Percentiles rank a stretch among this genome's conserved stretches.
Evolutionary conservation across 1,140 invertebrate species (phyloP).

Genomic region (Drosophila punjabiensis): DNA sequence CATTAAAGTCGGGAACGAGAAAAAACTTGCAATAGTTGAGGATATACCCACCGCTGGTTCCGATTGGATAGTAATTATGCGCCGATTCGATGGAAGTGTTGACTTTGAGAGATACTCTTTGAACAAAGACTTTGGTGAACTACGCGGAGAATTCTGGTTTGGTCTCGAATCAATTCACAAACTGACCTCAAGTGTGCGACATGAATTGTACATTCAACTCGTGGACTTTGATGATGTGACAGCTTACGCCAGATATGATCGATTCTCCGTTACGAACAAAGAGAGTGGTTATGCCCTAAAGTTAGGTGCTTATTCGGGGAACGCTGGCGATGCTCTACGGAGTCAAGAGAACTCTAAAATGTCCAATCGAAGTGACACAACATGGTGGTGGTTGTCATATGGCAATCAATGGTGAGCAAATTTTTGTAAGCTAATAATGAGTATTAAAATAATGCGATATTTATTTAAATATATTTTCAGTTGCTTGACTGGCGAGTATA

Average conservation of each 20-base stretch:
- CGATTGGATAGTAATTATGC: not conserved
- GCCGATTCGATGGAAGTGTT: conserved; percentile 3
- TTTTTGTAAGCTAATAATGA: not conserved
- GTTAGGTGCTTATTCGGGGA: not conserved
- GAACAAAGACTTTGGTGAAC: fast-evolving
- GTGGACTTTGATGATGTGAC: conserved; percentile 5
- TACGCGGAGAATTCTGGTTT: not conserved
- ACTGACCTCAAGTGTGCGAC: not conserved
- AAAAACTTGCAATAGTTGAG: not conserved
- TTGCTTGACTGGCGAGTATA: not conserved
- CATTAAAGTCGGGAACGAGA: not conserved
- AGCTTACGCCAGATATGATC: conserved; percentile 11
- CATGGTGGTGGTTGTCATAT: not conserved
- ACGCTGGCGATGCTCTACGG: not conserved
- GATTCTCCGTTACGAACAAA: not conserved
- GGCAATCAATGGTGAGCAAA: not conserved
- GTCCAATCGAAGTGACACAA: not conserved
- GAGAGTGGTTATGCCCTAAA: not conserved
- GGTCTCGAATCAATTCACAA: not conserved
- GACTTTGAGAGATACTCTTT: not conserved
- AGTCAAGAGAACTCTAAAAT: not conserved
- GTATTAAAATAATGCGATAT: not conserved
- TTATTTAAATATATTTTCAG: conserved; percentile 3
- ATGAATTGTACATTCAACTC: conserved; percentile 6
- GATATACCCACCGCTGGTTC: not conserved